Evolutionary conservation across 2,113 vertebrate genomes (phyloP).

Genomic region (Fregata magnificens): DNA sequence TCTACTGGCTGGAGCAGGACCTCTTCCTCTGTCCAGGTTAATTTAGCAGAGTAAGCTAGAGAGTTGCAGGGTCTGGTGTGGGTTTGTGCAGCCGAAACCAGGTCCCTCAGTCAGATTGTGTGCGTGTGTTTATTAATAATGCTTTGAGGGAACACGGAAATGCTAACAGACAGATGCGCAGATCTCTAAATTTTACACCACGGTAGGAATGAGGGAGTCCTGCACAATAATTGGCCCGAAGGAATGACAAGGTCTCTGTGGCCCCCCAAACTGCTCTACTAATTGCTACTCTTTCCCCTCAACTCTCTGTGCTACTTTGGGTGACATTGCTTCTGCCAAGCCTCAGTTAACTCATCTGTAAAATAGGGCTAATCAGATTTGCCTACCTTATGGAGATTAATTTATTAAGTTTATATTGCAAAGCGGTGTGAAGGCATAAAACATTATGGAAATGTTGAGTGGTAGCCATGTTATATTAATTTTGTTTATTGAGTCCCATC

Average conservation of each 20-base stretch:
- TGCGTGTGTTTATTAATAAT: neutral
- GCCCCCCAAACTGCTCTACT: neutral
- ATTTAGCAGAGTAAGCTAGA: neutral
- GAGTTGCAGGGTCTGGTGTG: neutral
- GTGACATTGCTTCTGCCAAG: conserved; percentile 7
- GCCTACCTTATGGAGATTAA: conserved; percentile 18
- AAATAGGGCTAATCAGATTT: conserved; percentile 48
- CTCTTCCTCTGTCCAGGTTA: neutral
- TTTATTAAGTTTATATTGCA: conserved; percentile 36
- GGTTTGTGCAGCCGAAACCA: neutral
- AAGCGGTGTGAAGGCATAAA: neutral
- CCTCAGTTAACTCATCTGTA: conserved; percentile 29
- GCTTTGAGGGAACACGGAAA: neutral
- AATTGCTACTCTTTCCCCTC: neutral
- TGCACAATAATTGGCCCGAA: neutral
- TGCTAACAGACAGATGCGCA: neutral
- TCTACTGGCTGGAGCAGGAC: neutral
- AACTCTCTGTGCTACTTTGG: neutral
- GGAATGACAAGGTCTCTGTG: neutral
- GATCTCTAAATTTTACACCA: neutral
- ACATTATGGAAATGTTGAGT: conserved; percentile 14
- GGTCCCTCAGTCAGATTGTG: neutral
- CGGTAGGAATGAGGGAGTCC: neutral
- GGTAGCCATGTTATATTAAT: conserved; percentile 29
- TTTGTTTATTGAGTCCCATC: conserved; percentile 47